phyloP scores from a whole-genome alignment of 2,888 invertebrate genomes.

The Pegoplata infirma region DNA sequence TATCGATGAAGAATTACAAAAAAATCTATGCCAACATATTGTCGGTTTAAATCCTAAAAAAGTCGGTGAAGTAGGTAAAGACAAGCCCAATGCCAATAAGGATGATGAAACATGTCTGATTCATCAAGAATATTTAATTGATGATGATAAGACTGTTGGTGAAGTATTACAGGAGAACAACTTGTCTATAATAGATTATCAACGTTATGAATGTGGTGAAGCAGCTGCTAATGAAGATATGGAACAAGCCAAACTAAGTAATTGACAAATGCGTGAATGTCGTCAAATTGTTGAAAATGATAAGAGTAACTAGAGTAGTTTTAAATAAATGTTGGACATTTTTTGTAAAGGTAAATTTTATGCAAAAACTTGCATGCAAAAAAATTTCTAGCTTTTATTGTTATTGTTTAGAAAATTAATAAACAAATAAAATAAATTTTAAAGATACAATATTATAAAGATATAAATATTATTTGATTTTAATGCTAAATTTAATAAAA shows the following conservation, averaged over 20 bases:
- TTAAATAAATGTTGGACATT: constrained; percentile 19
- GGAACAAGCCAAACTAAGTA: constrained; percentile 69
- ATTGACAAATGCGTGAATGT: constrained; percentile 59
- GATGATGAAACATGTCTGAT: constrained; percentile 90
- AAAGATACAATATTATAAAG: too few species aligned
- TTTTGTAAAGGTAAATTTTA: background rate
- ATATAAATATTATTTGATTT: too few species aligned
- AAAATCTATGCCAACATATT: constrained; percentile 93
- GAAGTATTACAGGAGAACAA: constrained; percentile 84
- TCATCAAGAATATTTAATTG: constrained; percentile 91
- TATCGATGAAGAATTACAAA: constrained; percentile 79
- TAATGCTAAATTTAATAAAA: too few species aligned
- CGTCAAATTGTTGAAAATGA: background rate
- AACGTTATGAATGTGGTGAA: constrained; percentile 93
- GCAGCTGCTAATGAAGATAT: constrained; percentile 67
- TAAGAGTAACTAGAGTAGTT: background rate
- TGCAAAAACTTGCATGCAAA: background rate
- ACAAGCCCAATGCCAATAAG: constrained; percentile 82
- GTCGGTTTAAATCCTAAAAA: constrained; percentile 91
- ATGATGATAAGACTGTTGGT: constrained; percentile 86
- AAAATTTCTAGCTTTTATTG: constrained; percentile 39
- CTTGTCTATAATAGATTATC: constrained; percentile 87
- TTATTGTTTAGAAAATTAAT: constrained; percentile 29
- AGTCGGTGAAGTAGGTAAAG: constrained; percentile 83
- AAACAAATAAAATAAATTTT: constrained; percentile 10